A percentile compares a stretch with the other conserved stretches of the same genome.
phyloP scores from a whole-genome alignment of 2,888 invertebrate species.

The Chorisops tibialis region DNA sequence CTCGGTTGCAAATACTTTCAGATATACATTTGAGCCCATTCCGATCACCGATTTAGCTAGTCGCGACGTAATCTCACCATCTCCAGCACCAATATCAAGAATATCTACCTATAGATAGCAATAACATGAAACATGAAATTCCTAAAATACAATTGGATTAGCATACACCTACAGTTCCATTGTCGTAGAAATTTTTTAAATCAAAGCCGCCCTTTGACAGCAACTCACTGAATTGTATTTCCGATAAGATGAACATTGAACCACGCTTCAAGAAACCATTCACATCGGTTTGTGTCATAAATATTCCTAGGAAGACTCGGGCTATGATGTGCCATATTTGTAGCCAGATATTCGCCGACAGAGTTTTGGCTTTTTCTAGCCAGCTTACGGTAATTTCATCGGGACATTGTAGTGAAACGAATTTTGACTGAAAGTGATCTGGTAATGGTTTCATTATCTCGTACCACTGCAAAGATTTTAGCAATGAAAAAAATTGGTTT shows the following conservation, averaged over 20 bases:
- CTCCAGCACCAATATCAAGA: constrained; percentile 92
- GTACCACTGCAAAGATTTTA: constrained; percentile 45
- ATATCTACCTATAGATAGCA: constrained; percentile 52
- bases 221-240: constrained; percentile 66
- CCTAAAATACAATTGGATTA: neutral
- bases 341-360: constrained; percentile 61
- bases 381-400: constrained; percentile 47
- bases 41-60: constrained; percentile 68
- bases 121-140: neutral
- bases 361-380: constrained; percentile 47
- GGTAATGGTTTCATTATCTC: constrained; percentile 43
- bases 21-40: constrained; percentile 67
- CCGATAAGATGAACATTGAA: constrained; percentile 95
- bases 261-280: constrained; percentile 92
- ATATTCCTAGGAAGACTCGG: constrained; percentile 78
- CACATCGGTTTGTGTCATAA: constrained; percentile 92
- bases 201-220: constrained; percentile 46
- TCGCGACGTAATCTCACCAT: constrained; percentile 86
- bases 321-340: constrained; percentile 89
- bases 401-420: constrained; percentile 46
- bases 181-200: constrained; percentile 33
- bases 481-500: neutral
- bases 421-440: constrained; percentile 45
- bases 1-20: constrained; percentile 81
- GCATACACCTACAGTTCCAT: constrained; percentile 39